A percentile compares a stretch with the other conserved stretches of the same genome.
phyloP scores from a whole-genome alignment of 2,113 vertebrate species.

The Delphinus delphis region DNA sequence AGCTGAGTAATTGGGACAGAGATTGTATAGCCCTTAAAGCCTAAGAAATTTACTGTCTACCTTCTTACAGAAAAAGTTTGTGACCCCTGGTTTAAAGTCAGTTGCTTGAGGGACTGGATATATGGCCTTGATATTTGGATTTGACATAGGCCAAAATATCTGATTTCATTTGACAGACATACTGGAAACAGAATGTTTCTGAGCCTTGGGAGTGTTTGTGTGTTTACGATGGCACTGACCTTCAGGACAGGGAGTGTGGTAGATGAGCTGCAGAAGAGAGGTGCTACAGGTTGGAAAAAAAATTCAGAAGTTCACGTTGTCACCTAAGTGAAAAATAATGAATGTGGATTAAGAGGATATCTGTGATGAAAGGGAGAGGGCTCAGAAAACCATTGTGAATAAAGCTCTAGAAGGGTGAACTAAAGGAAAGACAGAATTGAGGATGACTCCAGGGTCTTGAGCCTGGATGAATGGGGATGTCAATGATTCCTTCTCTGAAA shows the following conservation, averaged over 20 bases:
- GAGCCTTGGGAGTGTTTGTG: not conserved
- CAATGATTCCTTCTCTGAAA: not conserved
- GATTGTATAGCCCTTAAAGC: not conserved
- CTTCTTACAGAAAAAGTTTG: not conserved
- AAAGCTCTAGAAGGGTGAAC: not conserved
- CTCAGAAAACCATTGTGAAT: not conserved
- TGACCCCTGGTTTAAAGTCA: not conserved
- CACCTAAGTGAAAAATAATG: not conserved
- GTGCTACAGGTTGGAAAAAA: not conserved
- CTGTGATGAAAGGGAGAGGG: not conserved
- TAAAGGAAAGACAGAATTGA: not conserved
- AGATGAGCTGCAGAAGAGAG: not conserved
- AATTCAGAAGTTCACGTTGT: not conserved
- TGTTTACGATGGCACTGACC: not conserved
- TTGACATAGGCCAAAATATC: slow-evolving; percentile 20
- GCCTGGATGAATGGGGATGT: not conserved
- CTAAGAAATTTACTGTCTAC: not conserved
- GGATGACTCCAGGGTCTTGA: not conserved
- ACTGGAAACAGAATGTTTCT: slow-evolving; percentile 1
- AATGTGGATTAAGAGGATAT: not conserved
- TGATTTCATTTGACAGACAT: not conserved
- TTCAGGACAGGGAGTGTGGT: not conserved
- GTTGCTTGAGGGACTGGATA: not conserved
- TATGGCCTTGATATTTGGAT: not conserved
- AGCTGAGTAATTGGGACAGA: not conserved